Conservation (phyloP, 2,113 vertebrate species). For the Condylura cristata region DNA sequence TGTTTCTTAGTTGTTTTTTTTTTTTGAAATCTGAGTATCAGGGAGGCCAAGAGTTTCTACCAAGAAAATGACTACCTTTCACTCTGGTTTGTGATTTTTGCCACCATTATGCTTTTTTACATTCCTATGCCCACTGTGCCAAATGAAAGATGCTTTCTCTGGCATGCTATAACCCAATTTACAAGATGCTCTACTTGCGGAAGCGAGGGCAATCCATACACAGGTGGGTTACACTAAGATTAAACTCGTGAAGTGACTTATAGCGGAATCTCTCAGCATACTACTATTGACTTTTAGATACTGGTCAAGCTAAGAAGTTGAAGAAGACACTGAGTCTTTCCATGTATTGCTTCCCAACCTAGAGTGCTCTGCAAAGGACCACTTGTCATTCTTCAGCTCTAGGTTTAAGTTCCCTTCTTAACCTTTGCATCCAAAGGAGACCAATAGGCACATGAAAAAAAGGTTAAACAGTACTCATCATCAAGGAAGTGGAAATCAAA, state of each 20-base stretch:
- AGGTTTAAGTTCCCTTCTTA: constrained; percentile 8
- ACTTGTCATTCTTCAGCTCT: constrained; percentile 10
- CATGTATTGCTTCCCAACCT: background rate
- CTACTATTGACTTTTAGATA: background rate
- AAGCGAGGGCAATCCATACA: background rate
- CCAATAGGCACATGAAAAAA: no score
- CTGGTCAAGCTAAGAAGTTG: background rate
- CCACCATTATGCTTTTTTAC: background rate
- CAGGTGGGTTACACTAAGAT: background rate
- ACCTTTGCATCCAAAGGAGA: background rate
- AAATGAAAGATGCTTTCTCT: background rate
- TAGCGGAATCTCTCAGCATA: background rate
- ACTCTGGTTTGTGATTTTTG: background rate
- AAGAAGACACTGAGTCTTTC: background rate
- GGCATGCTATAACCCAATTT: no score
- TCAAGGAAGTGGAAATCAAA: no score
- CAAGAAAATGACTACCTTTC: background rate
- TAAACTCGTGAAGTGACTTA: background rate
- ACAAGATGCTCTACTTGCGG: background rate
- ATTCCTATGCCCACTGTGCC: background rate
- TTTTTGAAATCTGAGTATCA: background rate
- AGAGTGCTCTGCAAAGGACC: background rate
- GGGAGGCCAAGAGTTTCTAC: background rate
- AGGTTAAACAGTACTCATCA: no score
- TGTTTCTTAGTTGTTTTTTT: background rate